phyloP scores from a whole-genome alignment of 1,140 invertebrate species.

The Meteorus sp. region DNA sequence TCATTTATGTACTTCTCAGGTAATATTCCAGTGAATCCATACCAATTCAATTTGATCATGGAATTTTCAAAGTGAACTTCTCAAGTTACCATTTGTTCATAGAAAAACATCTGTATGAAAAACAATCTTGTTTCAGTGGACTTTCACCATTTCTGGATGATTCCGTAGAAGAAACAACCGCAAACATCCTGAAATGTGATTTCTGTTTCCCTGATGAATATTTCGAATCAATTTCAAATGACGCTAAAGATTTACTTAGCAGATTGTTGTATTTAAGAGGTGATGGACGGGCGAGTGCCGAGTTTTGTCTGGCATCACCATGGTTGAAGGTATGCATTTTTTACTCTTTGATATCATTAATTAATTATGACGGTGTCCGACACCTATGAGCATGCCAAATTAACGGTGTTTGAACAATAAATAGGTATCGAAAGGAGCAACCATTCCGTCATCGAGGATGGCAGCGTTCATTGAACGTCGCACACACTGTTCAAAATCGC shows the following conservation, averaged over 20 bases:
- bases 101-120: no score
- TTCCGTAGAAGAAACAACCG: conserved; percentile 80
- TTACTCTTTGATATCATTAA: conserved; percentile 3
- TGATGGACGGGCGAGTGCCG: conserved; percentile 60
- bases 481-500: conserved; percentile 51
- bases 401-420: conserved; percentile 12
- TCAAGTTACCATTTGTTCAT: no score
- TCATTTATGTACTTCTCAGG: conserved; percentile 78
- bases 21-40: no score
- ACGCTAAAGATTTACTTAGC: conserved; percentile 70
- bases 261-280: conserved; percentile 66
- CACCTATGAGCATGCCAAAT: no score
- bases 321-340: conserved; percentile 62
- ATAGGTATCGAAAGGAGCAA: conserved; percentile 50
- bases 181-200: conserved; percentile 80
- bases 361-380: no score
- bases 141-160: conserved; percentile 82
- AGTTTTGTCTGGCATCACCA: conserved; percentile 60
- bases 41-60: no score
- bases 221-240: conserved; percentile 70
- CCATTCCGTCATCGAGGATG: conserved; percentile 53
- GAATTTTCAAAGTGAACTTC: no score
- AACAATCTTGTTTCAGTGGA: conserved; percentile 61
- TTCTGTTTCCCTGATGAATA: conserved; percentile 83
- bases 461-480: conserved; percentile 54